Evolutionary conservation across 1,140 invertebrate genomes (phyloP), one percentile per base, ranked within the genome.

Genomic region (Vollenhovia emeryi): DNA sequence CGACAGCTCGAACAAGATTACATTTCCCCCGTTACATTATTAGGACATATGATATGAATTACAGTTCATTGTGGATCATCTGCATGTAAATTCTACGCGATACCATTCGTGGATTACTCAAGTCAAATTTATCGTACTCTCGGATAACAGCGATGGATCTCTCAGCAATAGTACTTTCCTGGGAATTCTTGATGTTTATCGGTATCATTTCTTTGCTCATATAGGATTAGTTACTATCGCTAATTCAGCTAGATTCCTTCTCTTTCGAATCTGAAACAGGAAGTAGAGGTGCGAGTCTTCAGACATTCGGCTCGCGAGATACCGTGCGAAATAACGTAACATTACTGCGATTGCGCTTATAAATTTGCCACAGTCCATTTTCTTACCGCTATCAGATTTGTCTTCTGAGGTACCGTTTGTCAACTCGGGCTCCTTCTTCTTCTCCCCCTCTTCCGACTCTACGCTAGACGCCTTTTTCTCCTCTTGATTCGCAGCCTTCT

Each of bases 401-500:
- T 95, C 94, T 87, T 95, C 95, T 24, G 95, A 95, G 68, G 95
- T 95, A 74, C 95, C 95, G 89, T 96, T 96, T 88, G 95, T 95
- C 68, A 95, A 83, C 90, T 95, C 93, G 5, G 93, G 91, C 74
- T 95, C 94, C 60, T 95, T 95, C 88, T 96, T 96, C 78, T 96
- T 95, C 40, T 97, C 96, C 0, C 91, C 91, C 7, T 94, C 93
- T 86, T 96, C 96, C 24, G 92, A 91, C 89, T 96, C 95, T 9
- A 90, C 90, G 73, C 91, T 94, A 21, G 91, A 85, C 6, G 91
- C 86, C 94, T 97, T 95, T 92, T 97, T 97, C 62, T 97, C 96
- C 87, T 97, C 96, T 83, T 96, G 96, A 90, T 95, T 96, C 87
- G 96, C 96, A 88, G 96, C 96, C 91, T 97, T 97, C 95, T 97